These are phyloP conservation scores for Anoura caudifer DNA, from an alignment of 2,113 vertebrate species.

Conservation along the genomic window DNA sequence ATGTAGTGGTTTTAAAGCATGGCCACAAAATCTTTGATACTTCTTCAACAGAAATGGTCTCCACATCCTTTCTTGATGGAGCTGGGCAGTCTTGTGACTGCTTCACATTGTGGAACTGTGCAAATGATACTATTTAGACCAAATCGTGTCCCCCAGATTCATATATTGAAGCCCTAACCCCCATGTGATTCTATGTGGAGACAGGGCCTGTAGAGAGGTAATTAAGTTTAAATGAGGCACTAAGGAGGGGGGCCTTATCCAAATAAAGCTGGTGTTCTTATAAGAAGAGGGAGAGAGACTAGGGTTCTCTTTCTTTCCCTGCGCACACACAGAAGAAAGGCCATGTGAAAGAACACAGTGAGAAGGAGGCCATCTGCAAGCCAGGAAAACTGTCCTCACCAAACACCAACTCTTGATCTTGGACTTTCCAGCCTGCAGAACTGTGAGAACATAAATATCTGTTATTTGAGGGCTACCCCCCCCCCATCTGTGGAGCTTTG, in stretches of 20 bases:
- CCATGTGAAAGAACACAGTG: neutral
- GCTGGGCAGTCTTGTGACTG: neutral
- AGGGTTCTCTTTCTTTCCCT: neutral
- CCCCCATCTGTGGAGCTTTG: neutral
- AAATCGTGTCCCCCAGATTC: neutral
- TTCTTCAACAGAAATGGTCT: neutral
- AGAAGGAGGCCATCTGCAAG: neutral
- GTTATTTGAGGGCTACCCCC: neutral
- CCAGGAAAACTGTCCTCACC: neutral
- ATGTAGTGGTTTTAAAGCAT: neutral
- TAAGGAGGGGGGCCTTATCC: neutral
- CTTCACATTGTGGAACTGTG: neutral
- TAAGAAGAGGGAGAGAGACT: neutral
- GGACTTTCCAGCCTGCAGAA: neutral
- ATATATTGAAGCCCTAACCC: neutral
- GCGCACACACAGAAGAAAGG: neutral
- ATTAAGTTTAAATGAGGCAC: neutral
- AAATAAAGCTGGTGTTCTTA: neutral
- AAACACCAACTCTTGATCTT: neutral
- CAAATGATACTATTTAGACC: neutral
- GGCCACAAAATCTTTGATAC: neutral
- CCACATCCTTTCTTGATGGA: neutral
- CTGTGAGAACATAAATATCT: neutral
- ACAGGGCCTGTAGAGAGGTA: neutral
- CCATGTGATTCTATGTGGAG: neutral